Conservation (phyloP, 2,797 vertebrate genomes). For the Chaunax sp. region DNA sequence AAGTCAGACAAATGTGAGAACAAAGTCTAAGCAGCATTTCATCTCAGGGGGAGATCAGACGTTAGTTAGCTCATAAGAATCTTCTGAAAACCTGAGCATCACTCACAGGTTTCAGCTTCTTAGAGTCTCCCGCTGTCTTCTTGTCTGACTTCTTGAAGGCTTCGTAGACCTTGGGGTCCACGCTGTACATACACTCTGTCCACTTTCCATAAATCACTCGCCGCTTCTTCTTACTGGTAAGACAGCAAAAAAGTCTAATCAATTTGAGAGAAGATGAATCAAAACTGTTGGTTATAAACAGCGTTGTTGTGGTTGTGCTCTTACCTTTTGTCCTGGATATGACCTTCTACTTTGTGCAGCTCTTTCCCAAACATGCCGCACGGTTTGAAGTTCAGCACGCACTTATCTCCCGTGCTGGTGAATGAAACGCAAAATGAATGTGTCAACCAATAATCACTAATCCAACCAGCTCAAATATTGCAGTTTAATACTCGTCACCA, state of each 20-base stretch:
- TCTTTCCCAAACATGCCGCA: conserved; percentile 98
- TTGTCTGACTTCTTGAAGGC: conserved; percentile 88
- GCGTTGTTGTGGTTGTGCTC: not conserved
- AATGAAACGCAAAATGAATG: conserved; percentile 12
- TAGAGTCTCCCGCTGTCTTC: conserved; percentile 81
- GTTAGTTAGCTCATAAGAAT: not conserved
- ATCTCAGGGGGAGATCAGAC: conserved; percentile 3
- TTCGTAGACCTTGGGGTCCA: conserved; percentile 89
- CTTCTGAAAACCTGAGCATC: not conserved
- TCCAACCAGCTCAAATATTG: not conserved
- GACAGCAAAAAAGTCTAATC: conserved; percentile 14
- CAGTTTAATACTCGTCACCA: not conserved
- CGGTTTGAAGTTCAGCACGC: conserved; percentile 92
- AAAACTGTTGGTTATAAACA: fast-evolving
- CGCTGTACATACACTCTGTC: conserved; percentile 96
- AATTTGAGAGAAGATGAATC: not conserved
- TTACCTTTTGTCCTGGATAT: conserved; percentile 96
- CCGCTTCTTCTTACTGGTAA: conserved; percentile 91
- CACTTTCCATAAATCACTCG: conserved; percentile 96
- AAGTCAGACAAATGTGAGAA: not conserved
- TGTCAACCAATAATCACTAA: not conserved
- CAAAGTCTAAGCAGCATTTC: conserved; percentile 16
- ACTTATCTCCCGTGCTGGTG: conserved; percentile 94
- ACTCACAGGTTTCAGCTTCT: conserved; percentile 86
- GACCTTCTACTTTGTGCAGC: conserved; percentile 94